Conservation (phyloP, 2,113 vertebrate species). For the Ptilorrhoa leucosticta region DNA sequence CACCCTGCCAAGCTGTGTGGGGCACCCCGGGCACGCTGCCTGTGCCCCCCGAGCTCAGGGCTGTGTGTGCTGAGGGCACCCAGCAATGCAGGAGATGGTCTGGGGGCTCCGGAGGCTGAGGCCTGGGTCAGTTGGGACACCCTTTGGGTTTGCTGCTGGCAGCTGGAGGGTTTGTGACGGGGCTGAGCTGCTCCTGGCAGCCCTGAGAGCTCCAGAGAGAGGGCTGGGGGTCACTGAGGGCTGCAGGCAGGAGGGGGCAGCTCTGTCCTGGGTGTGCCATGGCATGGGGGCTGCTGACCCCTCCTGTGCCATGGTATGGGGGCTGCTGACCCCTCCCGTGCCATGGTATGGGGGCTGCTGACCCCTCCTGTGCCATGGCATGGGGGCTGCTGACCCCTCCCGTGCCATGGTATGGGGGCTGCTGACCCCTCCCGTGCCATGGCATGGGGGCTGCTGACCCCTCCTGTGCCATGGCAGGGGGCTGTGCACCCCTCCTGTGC, state of each 20-base stretch:
- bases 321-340: no score
- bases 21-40: rapidly evolving
- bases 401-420: no score
- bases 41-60: rapidly evolving
- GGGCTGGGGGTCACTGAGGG: background rate
- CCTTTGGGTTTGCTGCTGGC: background rate
- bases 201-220: rapidly evolving
- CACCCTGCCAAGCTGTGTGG: background rate
- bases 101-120: background rate
- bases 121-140: background rate
- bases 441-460: background rate
- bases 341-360: background rate
- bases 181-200: background rate
- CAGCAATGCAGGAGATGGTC: background rate
- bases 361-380: no score
- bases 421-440: no score
- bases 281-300: background rate
- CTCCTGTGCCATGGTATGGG: no score
- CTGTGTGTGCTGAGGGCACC: rapidly evolving
- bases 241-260: background rate
- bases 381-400: no score
- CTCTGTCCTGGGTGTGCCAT: background rate
- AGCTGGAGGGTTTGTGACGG: rapidly evolving
- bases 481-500: background rate
- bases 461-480: background rate